Conservation (phyloP, 2,888 invertebrate genomes). For the Leptinotarsa tumamoca region DNA sequence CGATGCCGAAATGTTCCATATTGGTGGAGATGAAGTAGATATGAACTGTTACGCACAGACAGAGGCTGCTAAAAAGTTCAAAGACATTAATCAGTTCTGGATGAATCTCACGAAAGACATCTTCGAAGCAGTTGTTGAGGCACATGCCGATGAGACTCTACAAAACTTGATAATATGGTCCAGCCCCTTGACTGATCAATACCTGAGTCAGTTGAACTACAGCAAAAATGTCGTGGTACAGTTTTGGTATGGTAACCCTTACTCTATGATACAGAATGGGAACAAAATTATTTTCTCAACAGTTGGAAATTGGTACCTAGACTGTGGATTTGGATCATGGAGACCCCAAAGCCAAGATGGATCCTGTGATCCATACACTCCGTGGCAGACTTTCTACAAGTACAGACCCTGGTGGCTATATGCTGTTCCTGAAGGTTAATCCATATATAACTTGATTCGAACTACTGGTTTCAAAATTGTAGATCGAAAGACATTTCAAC, state of each 20-base stretch:
- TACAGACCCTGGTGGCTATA: slow-evolving; percentile 78
- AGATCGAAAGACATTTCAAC: too few species aligned
- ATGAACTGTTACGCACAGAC: slow-evolving; percentile 77
- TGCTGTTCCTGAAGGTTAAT: slow-evolving; percentile 51
- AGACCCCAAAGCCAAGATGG: slow-evolving; percentile 72
- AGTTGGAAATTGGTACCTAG: slow-evolving; percentile 87
- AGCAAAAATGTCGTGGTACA: slow-evolving; percentile 74
- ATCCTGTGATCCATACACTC: slow-evolving; percentile 85
- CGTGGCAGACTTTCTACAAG: slow-evolving; percentile 86
- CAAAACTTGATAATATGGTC: slow-evolving; percentile 80
- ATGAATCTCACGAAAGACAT: slow-evolving; percentile 76
- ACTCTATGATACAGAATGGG: slow-evolving; percentile 77
- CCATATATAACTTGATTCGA: not conserved
- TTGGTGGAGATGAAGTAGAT: slow-evolving; percentile 84
- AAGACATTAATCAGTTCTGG: slow-evolving; percentile 79
- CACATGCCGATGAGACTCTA: slow-evolving; percentile 68
- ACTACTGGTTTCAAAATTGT: too few species aligned
- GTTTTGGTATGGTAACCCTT: slow-evolving; percentile 81
- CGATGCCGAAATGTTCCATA: slow-evolving; percentile 81
- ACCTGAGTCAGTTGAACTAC: slow-evolving; percentile 42
- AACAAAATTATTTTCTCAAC: slow-evolving; percentile 82
- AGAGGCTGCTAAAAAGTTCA: slow-evolving; percentile 62
- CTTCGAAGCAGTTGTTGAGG: slow-evolving; percentile 71
- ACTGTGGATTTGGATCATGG: slow-evolving; percentile 89
- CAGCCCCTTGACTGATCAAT: slow-evolving; percentile 74